Base-by-base conservation (phyloP, 1,140 invertebrate species). In the Cotesia glomerata region DNA sequence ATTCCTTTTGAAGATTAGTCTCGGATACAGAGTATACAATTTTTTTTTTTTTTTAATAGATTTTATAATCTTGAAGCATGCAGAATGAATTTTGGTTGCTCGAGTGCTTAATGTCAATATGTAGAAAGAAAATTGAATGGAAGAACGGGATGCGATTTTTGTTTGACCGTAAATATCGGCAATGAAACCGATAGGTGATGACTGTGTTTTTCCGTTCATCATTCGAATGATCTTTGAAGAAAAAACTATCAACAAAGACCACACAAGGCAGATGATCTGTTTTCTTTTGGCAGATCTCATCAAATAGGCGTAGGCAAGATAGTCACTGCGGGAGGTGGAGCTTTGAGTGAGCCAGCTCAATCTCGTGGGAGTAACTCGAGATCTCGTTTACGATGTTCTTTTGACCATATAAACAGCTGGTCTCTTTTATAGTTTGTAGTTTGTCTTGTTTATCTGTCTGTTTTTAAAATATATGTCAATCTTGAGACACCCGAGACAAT, bases 41-140 rank as follows among this genome's bases (percentile, higher is more conserved):
- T 9, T 66, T 66, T 51, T 66, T 9, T 66, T 66, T 51, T 51
- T 16, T 5, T n/a, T 35, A 9, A 7, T 7, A 8, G 39, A 51
- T 14, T 14, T 32, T 34, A 71, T 67, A 77, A 52, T 79, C 77
- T 75, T 71, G 72, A 75, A 80, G 80, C 78, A 80, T 80, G 80
- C 80, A 79, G 75, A 81, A 69, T 68, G 73, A 56, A 61, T 51
- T 62, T 69, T 69, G n/a, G 63, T 49, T 69, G 78, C 75, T 77
- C 75, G 79, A 75, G 63, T 75, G 74, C 36, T 67, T 74, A 66
- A 54, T 54, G 76, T 80, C 80, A 81, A 81, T 59, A 39, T 67
- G 67, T 59, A 54, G 5, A 18, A 9, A 5, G 3, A 34, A 66
- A n/a, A 52, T 52, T 8, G 39, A 61, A 61, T 32, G 32, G 26